Percentiles rank a stretch among this genome's conserved stretches.
Conservation (phyloP, 2,113 vertebrate species). For the Vulpes lagopus region DNA sequence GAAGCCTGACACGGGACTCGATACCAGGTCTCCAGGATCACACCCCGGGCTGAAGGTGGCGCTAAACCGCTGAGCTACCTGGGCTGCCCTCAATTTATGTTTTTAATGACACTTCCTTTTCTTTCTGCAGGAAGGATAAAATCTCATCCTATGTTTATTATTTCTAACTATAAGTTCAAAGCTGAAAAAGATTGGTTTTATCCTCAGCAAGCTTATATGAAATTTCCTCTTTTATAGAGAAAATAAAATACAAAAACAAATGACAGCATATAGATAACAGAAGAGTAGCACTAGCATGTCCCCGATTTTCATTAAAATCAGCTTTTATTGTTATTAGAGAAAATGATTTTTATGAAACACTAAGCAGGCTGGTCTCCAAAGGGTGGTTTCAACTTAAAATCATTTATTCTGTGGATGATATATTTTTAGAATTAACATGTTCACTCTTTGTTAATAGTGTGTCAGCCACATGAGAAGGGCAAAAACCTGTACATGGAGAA, state of each 20-base stretch:
- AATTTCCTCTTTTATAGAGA: constrained; percentile 69
- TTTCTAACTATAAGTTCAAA: constrained; percentile 71
- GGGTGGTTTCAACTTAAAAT: neutral
- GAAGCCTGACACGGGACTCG: too few relatives aligned
- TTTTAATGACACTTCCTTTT: constrained; percentile 79
- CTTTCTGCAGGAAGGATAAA: constrained; percentile 71
- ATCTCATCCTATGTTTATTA: constrained; percentile 77
- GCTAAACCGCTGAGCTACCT: too few relatives aligned
- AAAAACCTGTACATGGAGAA: neutral
- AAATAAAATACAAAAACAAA: constrained; percentile 64
- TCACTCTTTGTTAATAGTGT: neutral
- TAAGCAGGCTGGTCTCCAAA: neutral
- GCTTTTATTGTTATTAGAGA: constrained; percentile 41
- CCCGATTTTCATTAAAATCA: constrained; percentile 70
- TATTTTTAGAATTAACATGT: constrained; percentile 28
- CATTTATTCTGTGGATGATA: neutral
- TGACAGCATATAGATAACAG: constrained; percentile 58
- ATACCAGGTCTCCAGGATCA: too few relatives aligned
- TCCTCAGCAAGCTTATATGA: constrained; percentile 27
- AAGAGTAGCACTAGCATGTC: constrained; percentile 23
- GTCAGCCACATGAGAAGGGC: constrained; percentile 11
- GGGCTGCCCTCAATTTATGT: constrained; percentile 59
- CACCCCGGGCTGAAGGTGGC: too few relatives aligned
- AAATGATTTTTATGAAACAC: constrained; percentile 48
- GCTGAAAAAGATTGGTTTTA: constrained; percentile 67